Conservation (phyloP, 2,797 vertebrate genomes). For the Chlorospingus flavigularis region DNA sequence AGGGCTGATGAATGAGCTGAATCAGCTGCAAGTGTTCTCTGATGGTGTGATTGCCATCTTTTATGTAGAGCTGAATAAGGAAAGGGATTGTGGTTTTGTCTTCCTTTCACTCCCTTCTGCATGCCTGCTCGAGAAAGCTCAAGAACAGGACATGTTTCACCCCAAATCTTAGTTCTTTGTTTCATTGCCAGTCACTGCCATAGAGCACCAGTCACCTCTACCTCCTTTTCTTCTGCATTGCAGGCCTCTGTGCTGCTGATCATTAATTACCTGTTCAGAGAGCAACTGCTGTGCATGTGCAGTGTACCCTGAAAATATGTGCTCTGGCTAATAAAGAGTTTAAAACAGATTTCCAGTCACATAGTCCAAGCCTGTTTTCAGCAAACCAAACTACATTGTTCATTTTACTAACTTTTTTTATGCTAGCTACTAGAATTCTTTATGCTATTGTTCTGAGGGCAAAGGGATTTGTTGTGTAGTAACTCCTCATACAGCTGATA, state of each 20-base stretch:
- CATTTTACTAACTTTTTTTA: background rate
- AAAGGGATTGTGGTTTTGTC: background rate
- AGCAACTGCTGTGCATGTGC: background rate
- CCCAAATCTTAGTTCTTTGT: background rate
- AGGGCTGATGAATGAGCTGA: constrained; percentile 3
- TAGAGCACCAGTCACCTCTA: background rate
- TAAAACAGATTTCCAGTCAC: background rate
- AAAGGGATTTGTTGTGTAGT: background rate
- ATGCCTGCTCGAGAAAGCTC: background rate
- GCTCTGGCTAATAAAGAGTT: background rate
- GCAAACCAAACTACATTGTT: background rate
- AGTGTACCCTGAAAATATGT: background rate
- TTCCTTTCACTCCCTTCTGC: background rate
- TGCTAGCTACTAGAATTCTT: background rate
- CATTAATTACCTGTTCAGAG: background rate
- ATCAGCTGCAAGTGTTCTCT: constrained; percentile 14
- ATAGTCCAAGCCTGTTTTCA: background rate
- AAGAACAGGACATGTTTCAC: background rate
- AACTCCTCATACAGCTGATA: background rate
- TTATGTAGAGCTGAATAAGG: background rate
- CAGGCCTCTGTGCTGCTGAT: background rate
- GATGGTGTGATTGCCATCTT: background rate
- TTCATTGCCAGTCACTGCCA: background rate
- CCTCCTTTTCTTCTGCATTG: background rate
- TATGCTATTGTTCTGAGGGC: background rate